Conservation (phyloP, 2,113 vertebrate species). For the Falcunculus frontatus region DNA sequence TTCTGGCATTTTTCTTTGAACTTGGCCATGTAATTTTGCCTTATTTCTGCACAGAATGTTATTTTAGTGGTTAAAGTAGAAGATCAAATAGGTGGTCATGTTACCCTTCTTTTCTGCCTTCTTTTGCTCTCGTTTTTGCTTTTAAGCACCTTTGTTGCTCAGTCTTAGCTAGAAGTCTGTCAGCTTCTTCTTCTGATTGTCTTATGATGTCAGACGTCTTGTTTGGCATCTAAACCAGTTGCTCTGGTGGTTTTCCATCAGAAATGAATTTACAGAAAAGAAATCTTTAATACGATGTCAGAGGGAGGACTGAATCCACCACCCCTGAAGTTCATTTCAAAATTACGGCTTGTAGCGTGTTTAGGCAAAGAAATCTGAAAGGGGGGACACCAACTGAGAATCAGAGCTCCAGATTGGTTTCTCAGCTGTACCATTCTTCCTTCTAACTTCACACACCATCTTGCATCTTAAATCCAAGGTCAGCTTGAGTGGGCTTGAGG, state of each 20-base stretch:
- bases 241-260: background rate
- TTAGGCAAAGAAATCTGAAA: background rate
- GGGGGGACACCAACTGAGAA: background rate
- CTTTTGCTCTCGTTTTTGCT: background rate
- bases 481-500: background rate
- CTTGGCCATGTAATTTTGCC: background rate
- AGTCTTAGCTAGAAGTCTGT: background rate
- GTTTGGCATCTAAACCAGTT: background rate
- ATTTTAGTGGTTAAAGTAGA: background rate
- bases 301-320: background rate
- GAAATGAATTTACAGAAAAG: background rate
- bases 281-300: background rate
- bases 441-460: background rate
- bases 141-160: background rate
- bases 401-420: background rate
- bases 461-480: background rate
- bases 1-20: background rate
- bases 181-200: background rate
- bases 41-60: background rate
- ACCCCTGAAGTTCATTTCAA: background rate
- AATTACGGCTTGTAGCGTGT: background rate
- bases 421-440: background rate
- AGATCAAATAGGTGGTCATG: background rate
- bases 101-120: background rate
- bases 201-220: background rate